A percentile compares a stretch with the other conserved stretches of the same genome.
These are phyloP conservation scores for Coenobita brevimanus DNA, from an alignment of 1,140 invertebrate species.

Conservation along the genomic window DNA sequence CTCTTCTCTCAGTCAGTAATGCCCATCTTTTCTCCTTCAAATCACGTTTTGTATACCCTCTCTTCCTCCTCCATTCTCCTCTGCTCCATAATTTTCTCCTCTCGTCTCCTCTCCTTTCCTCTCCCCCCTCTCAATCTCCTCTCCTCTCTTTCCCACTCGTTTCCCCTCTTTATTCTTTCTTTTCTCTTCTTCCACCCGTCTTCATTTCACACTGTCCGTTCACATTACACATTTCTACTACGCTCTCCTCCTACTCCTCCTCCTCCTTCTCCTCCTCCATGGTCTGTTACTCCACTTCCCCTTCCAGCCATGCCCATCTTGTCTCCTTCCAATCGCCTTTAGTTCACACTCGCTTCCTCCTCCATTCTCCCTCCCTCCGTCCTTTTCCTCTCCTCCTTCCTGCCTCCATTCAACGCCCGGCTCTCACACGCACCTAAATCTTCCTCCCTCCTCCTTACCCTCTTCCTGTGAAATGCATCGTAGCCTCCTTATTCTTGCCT, in stretches of 20 bases:
- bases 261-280: background rate
- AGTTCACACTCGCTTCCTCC: background rate
- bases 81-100: background rate
- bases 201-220: too few species aligned
- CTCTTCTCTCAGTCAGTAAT: background rate
- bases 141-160: background rate
- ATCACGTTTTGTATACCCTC: background rate
- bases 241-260: background rate
- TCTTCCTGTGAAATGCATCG: too few species aligned
- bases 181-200: too few species aligned
- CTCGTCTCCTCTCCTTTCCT: background rate
- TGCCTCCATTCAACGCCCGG: background rate
- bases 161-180: too few species aligned
- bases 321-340: background rate
- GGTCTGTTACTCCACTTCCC: background rate
- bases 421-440: background rate
- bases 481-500: too few species aligned
- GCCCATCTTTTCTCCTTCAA: too few species aligned
- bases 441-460: too few species aligned
- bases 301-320: background rate
- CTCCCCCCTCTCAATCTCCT: background rate
- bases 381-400: background rate
- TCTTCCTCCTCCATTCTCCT: conserved; percentile 13
- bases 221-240: too few species aligned
- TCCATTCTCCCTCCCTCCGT: background rate